Conservation (phyloP, 2,888 invertebrate species). For the Andrena bicolor region DNA sequence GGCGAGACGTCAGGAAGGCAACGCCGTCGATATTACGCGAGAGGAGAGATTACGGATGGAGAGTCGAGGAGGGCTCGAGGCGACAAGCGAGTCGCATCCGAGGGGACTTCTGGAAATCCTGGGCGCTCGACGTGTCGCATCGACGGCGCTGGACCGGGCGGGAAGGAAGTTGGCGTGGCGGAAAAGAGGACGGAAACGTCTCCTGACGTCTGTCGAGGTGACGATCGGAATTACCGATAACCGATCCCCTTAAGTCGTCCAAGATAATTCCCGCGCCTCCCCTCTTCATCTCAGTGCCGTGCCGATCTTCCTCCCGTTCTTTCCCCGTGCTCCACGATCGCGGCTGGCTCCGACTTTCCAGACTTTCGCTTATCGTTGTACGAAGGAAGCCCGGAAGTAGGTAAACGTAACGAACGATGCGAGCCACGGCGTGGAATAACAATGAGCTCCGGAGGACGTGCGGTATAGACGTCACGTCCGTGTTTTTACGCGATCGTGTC, state of each 20-base stretch:
- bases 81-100: slow-evolving; percentile 28
- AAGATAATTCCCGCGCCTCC: slow-evolving; percentile 32
- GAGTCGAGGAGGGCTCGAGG: slow-evolving; percentile 3
- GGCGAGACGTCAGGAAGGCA: not conserved
- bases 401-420: slow-evolving; percentile 64
- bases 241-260: slow-evolving; percentile 49
- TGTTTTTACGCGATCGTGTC: slow-evolving; percentile 45
- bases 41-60: slow-evolving; percentile 39
- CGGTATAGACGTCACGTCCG: slow-evolving; percentile 31
- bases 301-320: slow-evolving; percentile 24
- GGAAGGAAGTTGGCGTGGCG: slow-evolving; percentile 46
- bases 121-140: slow-evolving; percentile 23
- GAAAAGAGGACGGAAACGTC: slow-evolving; percentile 59
- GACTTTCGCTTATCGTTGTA: slow-evolving; percentile 40
- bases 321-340: not conserved
- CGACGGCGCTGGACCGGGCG: not conserved
- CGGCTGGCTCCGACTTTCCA: slow-evolving; percentile 4
- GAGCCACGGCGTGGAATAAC: slow-evolving; percentile 55
- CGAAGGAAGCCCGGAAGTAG: slow-evolving; percentile 52
- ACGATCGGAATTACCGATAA: slow-evolving; percentile 63
- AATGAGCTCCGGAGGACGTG: slow-evolving; percentile 32
- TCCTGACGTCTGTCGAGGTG: slow-evolving; percentile 48
- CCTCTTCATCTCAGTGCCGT: not conserved
- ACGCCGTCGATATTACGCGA: slow-evolving; percentile 29
- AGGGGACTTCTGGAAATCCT: slow-evolving; percentile 40